Percentiles rank a stretch among this genome's conserved stretches.
Conservation (phyloP, 2,113 vertebrate species). For the Centropus unirufus region DNA sequence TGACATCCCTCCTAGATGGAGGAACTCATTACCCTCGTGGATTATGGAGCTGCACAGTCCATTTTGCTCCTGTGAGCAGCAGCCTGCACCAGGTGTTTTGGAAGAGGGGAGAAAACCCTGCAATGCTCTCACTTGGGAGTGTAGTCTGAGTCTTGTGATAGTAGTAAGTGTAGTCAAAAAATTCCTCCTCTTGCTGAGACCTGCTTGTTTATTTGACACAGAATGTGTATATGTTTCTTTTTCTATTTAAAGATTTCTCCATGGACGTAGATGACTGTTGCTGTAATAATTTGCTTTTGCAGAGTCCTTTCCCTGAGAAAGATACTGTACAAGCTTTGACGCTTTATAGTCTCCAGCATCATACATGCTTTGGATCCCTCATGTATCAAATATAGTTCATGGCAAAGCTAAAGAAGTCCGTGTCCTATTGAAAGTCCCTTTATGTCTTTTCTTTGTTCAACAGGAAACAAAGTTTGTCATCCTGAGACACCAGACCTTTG, state of each 20-base stretch:
- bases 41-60: background rate
- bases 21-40: fast-evolving
- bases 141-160: background rate
- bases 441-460: constrained; percentile 47
- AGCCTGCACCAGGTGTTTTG: background rate
- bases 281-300: constrained; percentile 7
- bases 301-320: constrained; percentile 7
- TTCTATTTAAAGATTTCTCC: background rate
- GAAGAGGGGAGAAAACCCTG: background rate
- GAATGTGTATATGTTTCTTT: background rate
- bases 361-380: background rate
- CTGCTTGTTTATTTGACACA: constrained; percentile 32
- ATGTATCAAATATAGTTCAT: background rate
- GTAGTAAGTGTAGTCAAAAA: background rate
- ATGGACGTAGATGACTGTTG: constrained; percentile 4
- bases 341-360: background rate
- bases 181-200: constrained; percentile 13
- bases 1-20: background rate
- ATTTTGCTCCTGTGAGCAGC: background rate
- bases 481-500: constrained; percentile 11
- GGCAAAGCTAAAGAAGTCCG: background rate
- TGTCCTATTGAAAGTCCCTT: constrained; percentile 20
- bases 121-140: fast-evolving
- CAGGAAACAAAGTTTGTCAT: constrained; percentile 48
- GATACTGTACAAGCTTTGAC: background rate